These are phyloP conservation scores for Papilio polyxenes DNA, from an alignment of 1,140 invertebrate genomes.

Conservation along the genomic window DNA sequence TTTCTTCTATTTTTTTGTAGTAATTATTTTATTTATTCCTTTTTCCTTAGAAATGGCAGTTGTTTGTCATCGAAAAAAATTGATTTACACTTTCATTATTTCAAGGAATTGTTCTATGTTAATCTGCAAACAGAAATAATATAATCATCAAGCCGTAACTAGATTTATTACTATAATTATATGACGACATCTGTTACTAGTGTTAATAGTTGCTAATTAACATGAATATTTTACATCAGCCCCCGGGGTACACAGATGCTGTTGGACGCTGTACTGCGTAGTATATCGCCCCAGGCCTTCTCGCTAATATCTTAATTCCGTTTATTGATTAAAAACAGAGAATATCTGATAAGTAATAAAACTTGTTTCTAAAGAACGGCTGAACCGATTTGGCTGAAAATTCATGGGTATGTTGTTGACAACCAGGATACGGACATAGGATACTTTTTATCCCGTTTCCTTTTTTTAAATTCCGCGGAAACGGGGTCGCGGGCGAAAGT, in stretches of 20 bases:
- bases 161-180: slow-evolving; percentile 17
- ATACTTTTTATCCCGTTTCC: too few species aligned
- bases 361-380: too few species aligned
- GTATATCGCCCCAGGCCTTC: background rate
- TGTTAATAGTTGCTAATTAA: slow-evolving; percentile 21
- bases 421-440: too few species aligned
- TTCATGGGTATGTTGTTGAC: too few species aligned
- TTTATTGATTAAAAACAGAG: background rate
- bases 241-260: slow-evolving; percentile 6
- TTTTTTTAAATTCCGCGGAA: too few species aligned
- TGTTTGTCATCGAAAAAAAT: background rate
- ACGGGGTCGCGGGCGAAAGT: too few species aligned
- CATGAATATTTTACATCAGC: slow-evolving; percentile 24
- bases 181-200: slow-evolving; percentile 21
- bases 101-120: background rate
- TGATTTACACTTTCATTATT: background rate
- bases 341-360: too few species aligned
- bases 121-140: background rate
- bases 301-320: background rate
- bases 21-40: background rate
- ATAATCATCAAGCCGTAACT: background rate
- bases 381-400: too few species aligned
- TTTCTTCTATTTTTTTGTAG: too few species aligned
- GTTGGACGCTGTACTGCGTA: background rate
- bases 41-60: background rate